Evolutionary conservation across 2,888 invertebrate species (phyloP).

Genomic region (Criorhina ranunculi): DNA sequence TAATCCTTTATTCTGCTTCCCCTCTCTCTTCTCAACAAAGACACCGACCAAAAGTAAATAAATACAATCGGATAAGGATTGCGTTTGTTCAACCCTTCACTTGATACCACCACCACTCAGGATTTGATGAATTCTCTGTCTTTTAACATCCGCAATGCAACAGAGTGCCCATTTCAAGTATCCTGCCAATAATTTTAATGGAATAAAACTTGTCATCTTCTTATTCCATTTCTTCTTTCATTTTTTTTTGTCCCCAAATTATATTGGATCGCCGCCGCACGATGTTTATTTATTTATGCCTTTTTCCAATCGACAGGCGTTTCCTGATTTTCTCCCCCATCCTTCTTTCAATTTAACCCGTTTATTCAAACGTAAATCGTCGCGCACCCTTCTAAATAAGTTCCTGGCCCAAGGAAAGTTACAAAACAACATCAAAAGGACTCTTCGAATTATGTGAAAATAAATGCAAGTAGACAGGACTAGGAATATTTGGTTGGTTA

Average conservation of each 20-base stretch:
- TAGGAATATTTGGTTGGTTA: neutral
- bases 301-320: slow-evolving; percentile 60
- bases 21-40: slow-evolving; percentile 9
- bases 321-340: slow-evolving; percentile 55
- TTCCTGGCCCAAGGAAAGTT: slow-evolving; percentile 16
- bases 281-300: slow-evolving; percentile 72
- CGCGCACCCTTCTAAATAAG: slow-evolving; percentile 30
- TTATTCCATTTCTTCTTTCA: slow-evolving; percentile 60
- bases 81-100: slow-evolving; percentile 42
- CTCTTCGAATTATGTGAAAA: slow-evolving; percentile 54
- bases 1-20: slow-evolving; percentile 44
- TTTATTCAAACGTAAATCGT: slow-evolving; percentile 30
- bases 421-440: slow-evolving; percentile 62
- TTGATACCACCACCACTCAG: slow-evolving; percentile 41
- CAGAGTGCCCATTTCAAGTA: slow-evolving; percentile 17
- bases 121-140: slow-evolving; percentile 47
- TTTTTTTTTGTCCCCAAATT: slow-evolving; percentile 26
- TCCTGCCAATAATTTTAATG: slow-evolving; percentile 75
- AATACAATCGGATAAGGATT: slow-evolving; percentile 33
- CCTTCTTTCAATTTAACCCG: slow-evolving; percentile 42
- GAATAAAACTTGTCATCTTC: slow-evolving; percentile 78
- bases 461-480: slow-evolving; percentile 34
- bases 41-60: slow-evolving; percentile 33
- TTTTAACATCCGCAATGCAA: slow-evolving; percentile 29
- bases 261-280: slow-evolving; percentile 61